Conservation (phyloP, 2,797 vertebrate species). For the Acipenser oxyrinchus region DNA sequence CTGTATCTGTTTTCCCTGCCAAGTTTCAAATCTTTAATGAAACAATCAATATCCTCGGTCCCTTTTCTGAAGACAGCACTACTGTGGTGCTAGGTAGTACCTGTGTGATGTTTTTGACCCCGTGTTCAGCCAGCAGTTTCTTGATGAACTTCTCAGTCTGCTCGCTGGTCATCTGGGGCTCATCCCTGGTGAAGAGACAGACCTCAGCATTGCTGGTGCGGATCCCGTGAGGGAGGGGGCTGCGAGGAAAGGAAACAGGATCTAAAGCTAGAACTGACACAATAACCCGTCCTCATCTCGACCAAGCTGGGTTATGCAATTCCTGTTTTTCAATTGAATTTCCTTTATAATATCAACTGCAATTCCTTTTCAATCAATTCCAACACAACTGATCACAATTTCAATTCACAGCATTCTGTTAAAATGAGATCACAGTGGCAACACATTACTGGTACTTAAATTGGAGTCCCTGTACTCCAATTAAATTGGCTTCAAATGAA, state of each 20-base stretch:
- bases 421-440: too few species aligned
- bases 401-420: too few species aligned
- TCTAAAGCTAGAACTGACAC: neutral
- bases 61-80: too few species aligned
- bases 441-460: neutral
- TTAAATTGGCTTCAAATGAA: neutral
- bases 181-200: conserved; percentile 91
- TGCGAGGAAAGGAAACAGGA: conserved; percentile 27
- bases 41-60: too few species aligned
- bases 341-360: too few species aligned
- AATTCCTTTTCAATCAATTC: neutral
- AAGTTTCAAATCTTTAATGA: too few species aligned
- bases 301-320: neutral
- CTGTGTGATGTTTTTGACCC: conserved; percentile 65
- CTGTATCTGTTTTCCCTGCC: too few species aligned
- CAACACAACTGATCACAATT: neutral
- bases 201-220: conserved; percentile 65
- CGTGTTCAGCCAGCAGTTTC: conserved; percentile 65
- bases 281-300: too few species aligned
- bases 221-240: conserved; percentile 72
- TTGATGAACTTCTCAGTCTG: conserved; percentile 79
- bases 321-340: too few species aligned
- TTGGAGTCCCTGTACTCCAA: neutral
- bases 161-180: conserved; percentile 75
- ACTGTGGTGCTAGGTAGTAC: conserved; percentile 40